phyloP scores from a whole-genome alignment of 2,888 invertebrate species.

The Hirudinaria manillensis region DNA sequence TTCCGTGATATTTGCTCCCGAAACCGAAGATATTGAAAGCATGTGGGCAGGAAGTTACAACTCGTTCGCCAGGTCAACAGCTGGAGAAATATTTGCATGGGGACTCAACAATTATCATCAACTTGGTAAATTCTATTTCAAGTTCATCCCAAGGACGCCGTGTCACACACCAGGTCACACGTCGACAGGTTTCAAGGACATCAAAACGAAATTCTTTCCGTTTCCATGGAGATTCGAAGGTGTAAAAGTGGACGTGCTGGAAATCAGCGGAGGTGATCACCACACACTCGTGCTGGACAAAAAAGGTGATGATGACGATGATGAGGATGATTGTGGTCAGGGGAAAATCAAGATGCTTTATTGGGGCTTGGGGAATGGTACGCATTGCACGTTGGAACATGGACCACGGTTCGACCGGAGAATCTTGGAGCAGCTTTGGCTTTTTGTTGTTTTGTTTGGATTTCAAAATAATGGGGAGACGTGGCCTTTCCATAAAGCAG shows the following conservation, averaged over 20 bases:
- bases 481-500: too few relatives aligned
- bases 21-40: constrained; percentile 54
- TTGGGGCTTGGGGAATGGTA: too few relatives aligned
- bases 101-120: constrained; percentile 87
- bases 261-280: constrained; percentile 75
- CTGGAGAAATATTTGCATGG: constrained; percentile 69
- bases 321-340: not conserved
- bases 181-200: constrained; percentile 39
- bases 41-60: constrained; percentile 85
- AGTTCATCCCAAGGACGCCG: not conserved
- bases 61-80: constrained; percentile 66
- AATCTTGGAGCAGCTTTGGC: too few relatives aligned
- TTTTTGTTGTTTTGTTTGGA: too few relatives aligned
- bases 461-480: too few relatives aligned
- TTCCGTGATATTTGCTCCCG: not conserved
- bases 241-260: constrained; percentile 48
- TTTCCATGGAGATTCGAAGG: constrained; percentile 43
- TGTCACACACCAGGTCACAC: not conserved
- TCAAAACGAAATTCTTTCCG: constrained; percentile 47
- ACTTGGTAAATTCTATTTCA: constrained; percentile 63
- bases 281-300: constrained; percentile 74
- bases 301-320: constrained; percentile 54
- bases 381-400: too few relatives aligned
- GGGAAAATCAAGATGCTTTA: too few relatives aligned
- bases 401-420: too few relatives aligned